Percentiles rank a stretch among this genome's conserved stretches.
Evolutionary conservation across 2,888 invertebrate genomes (phyloP).

Genomic region (Cephus sareptanus): DNA sequence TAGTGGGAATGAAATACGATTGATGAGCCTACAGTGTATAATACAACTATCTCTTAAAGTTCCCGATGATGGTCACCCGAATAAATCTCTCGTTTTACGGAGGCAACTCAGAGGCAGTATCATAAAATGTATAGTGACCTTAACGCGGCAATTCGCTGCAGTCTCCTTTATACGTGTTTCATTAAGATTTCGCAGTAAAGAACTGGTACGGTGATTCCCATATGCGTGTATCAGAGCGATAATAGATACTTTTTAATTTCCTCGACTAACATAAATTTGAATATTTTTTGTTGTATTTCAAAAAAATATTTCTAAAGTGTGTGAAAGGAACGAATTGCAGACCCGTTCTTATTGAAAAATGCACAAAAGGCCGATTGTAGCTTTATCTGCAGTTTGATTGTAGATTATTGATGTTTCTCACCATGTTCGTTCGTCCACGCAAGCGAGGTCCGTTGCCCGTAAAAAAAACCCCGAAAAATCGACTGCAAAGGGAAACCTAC

Average conservation of each 20-base stretch:
- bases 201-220: not conserved
- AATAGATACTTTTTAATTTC: not conserved
- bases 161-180: not conserved
- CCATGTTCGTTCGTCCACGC: conserved; percentile 60
- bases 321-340: conserved; percentile 10
- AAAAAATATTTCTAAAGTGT: conserved; percentile 10
- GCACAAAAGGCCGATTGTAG: conserved; percentile 63
- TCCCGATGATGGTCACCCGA: not conserved
- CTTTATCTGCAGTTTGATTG: conserved; percentile 66
- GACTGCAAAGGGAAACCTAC: conserved; percentile 55
- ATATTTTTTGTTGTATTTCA: not conserved
- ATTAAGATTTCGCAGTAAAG: not conserved
- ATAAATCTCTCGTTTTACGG: conserved; percentile 3
- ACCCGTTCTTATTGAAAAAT: conserved; percentile 60
- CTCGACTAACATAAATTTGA: not conserved
- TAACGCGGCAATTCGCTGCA: not conserved
- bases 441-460: conserved; percentile 53
- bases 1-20: not conserved
- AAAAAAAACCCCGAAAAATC: conserved; percentile 64
- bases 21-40: not conserved
- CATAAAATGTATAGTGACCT: not conserved
- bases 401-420: conserved; percentile 66
- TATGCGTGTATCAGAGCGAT: not conserved
- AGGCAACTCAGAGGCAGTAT: not conserved
- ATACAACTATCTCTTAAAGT: not conserved